Conservation (phyloP, 2,888 invertebrate species). For the Noctua janthina region DNA sequence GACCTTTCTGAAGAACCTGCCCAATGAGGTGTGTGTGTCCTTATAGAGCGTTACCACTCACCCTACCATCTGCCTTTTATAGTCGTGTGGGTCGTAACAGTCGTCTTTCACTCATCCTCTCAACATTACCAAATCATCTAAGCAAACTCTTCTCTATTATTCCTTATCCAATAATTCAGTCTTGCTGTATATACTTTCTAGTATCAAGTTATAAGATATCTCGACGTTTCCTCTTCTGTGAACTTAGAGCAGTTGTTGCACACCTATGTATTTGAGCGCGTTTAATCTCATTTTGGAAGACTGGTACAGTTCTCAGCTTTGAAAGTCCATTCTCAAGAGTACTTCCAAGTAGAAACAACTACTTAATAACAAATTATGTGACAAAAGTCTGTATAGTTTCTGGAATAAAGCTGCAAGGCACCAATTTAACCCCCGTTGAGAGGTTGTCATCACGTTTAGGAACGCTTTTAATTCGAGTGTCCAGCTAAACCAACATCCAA, state of each 20-base stretch:
- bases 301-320: neutral
- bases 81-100: neutral
- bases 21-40: too few relatives aligned
- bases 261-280: neutral
- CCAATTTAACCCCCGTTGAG: slow-evolving; percentile 44
- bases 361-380: neutral
- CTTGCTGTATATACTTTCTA: neutral
- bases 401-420: slow-evolving; percentile 25
- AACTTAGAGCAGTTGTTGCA: neutral
- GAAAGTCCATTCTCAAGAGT: neutral
- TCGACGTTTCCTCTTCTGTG: neutral
- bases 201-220: neutral
- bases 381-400: slow-evolving; percentile 23
- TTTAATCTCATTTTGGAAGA: neutral
- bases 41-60: too few relatives aligned
- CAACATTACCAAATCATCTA: neutral
- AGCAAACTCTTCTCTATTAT: neutral
- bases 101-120: neutral
- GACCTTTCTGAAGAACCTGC: too few relatives aligned
- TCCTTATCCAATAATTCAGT: neutral
- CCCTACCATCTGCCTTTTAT: neutral
- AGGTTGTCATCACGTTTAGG: slow-evolving; percentile 67
- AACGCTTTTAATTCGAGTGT: slow-evolving; percentile 73
- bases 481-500: neutral
- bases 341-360: slow-evolving; percentile 1